phyloP scores from a whole-genome alignment of 2,797 vertebrate species.

The Serranus cabrilla region DNA sequence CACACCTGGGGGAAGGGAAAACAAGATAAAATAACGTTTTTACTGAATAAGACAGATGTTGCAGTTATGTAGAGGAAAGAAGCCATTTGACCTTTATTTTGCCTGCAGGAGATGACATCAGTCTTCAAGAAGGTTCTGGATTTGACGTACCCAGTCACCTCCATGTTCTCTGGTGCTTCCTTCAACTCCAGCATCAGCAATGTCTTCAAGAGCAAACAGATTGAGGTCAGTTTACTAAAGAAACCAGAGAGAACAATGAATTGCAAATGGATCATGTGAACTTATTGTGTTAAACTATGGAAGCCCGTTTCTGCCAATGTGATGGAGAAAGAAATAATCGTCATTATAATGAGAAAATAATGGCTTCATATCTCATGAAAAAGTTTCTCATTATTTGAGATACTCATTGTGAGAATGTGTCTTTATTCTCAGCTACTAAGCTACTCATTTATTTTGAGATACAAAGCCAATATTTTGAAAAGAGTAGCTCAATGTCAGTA shows the following conservation, averaged over 20 bases:
- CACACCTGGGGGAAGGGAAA: not conserved
- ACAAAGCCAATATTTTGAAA: too few species aligned
- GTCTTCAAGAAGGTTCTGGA: slow-evolving; percentile 92
- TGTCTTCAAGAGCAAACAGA: slow-evolving; percentile 94
- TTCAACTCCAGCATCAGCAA: slow-evolving; percentile 92
- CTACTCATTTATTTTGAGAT: too few species aligned
- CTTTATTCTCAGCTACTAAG: too few species aligned
- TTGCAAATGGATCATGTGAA: not conserved
- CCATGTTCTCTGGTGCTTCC: slow-evolving; percentile 95
- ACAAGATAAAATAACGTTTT: not conserved
- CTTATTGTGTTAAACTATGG: not conserved
- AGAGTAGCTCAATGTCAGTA: too few species aligned
- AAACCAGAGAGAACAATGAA: not conserved
- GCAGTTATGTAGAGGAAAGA: not conserved
- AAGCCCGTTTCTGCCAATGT: too few species aligned
- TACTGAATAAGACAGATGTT: not conserved
- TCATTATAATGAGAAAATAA: too few species aligned
- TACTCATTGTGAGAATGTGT: too few species aligned
- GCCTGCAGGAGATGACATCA: slow-evolving; percentile 92
- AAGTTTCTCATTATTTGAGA: too few species aligned
- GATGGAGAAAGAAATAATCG: too few species aligned
- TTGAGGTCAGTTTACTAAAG: slow-evolving; percentile 86
- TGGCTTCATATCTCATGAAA: too few species aligned
- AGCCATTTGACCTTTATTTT: not conserved
- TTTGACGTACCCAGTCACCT: slow-evolving; percentile 95